Evolutionary conservation across 2,797 vertebrate species (phyloP).

Genomic region (Enteromius mattozi): DNA sequence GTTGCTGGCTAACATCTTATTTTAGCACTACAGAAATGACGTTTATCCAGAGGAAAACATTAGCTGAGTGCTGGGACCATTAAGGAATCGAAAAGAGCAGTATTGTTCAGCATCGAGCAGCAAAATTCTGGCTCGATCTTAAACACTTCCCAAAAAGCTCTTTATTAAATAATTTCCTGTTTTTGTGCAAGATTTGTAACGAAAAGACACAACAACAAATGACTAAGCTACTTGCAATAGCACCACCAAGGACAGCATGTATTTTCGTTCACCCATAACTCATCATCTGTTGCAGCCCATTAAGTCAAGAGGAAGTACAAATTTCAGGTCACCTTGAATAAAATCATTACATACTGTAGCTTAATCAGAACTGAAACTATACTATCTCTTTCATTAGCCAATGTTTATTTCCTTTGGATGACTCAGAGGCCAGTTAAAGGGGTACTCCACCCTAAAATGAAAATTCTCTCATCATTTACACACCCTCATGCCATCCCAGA

Average conservation of each 20-base stretch:
- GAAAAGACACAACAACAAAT: not conserved
- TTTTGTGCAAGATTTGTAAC: not conserved
- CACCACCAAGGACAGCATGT: not conserved
- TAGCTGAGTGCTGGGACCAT: not conserved
- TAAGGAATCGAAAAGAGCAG: not conserved
- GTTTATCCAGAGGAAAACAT: not conserved
- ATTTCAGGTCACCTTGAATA: not conserved
- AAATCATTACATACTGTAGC: not conserved
- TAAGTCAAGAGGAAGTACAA: not conserved
- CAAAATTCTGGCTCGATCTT: not conserved
- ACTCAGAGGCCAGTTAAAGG: not conserved
- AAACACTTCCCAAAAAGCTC: not conserved
- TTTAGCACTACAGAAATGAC: not conserved
- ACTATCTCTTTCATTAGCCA: not conserved
- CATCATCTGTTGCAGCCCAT: conserved; percentile 7
- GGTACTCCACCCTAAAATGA: not conserved
- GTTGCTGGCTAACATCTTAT: conserved; percentile 9
- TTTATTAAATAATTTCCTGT: not conserved
- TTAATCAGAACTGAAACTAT: not conserved
- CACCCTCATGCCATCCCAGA: not conserved
- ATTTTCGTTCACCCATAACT: conserved; percentile 2
- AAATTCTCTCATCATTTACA: not conserved
- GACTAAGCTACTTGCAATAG: not conserved
- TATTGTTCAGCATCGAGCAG: not conserved
- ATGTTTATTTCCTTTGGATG: not conserved